These are phyloP conservation scores for Podiceps cristatus DNA, from an alignment of 2,113 vertebrate genomes.

Conservation along the genomic window DNA sequence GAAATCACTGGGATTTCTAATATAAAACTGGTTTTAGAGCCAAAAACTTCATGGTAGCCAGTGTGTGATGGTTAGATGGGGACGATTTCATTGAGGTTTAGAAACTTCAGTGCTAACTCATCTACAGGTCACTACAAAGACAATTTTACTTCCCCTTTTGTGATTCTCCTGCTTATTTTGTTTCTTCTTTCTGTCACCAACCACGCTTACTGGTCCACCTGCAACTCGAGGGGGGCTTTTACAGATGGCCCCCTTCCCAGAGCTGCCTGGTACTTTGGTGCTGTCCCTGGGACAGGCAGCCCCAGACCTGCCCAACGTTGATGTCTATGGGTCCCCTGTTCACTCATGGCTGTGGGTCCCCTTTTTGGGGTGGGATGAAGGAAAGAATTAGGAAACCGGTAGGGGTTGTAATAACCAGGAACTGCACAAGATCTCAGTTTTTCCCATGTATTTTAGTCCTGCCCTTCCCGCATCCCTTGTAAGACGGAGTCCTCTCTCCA, in stretches of 20 bases:
- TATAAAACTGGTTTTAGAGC: neutral
- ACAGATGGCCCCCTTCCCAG: no score
- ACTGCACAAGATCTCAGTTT: neutral
- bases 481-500: neutral
- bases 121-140: neutral
- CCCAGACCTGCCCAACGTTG: accelerated
- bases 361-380: neutral
- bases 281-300: neutral
- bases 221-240: neutral
- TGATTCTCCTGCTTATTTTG: neutral
- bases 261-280: neutral
- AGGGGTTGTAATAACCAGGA: neutral
- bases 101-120: neutral
- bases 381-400: neutral
- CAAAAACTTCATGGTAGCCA: neutral
- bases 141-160: neutral
- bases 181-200: neutral
- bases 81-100: neutral
- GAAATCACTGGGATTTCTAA: neutral
- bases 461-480: accelerated
- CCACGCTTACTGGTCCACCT: neutral
- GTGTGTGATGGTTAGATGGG: neutral
- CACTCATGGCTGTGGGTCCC: neutral
- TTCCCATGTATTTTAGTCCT: neutral
- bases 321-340: neutral